These are phyloP conservation scores for Sebastes matsubarae DNA, from an alignment of 2,797 vertebrate genomes.

Conservation along the genomic window DNA sequence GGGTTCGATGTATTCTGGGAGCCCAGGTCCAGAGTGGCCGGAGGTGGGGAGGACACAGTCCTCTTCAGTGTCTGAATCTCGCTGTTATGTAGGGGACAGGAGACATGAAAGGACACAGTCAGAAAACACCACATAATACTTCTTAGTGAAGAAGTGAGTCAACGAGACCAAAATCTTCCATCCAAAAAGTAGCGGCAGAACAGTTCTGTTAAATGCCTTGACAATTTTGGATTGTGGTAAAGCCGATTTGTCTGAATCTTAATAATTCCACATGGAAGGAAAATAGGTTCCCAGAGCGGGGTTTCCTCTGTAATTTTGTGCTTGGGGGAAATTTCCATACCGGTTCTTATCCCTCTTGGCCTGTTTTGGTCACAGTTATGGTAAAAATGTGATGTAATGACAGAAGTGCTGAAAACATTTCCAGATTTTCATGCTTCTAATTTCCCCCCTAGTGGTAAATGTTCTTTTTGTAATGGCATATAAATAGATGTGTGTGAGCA, in stretches of 20 bases:
- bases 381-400: neutral
- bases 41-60: slow-evolving; percentile 80
- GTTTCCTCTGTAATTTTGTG: slow-evolving; percentile 12
- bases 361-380: slow-evolving; percentile 26
- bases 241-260: slow-evolving; percentile 2
- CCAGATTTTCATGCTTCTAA: slow-evolving; percentile 5
- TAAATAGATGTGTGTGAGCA: neutral
- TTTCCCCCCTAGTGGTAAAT: neutral
- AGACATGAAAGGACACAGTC: neutral
- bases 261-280: neutral
- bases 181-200: neutral
- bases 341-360: neutral
- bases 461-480: neutral
- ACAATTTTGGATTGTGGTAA: neutral
- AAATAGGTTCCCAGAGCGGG: slow-evolving; percentile 4
- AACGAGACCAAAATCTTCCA: neutral
- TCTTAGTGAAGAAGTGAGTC: neutral
- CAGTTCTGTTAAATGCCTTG: neutral
- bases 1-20: slow-evolving; percentile 75
- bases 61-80: slow-evolving; percentile 93
- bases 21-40: slow-evolving; percentile 73
- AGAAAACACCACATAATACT: neutral
- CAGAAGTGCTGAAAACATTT: neutral
- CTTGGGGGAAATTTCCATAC: slow-evolving; percentile 3
- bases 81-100: slow-evolving; percentile 70